Conservation (phyloP, 2,888 invertebrate species). For the Cremastobaeus sp. region DNA sequence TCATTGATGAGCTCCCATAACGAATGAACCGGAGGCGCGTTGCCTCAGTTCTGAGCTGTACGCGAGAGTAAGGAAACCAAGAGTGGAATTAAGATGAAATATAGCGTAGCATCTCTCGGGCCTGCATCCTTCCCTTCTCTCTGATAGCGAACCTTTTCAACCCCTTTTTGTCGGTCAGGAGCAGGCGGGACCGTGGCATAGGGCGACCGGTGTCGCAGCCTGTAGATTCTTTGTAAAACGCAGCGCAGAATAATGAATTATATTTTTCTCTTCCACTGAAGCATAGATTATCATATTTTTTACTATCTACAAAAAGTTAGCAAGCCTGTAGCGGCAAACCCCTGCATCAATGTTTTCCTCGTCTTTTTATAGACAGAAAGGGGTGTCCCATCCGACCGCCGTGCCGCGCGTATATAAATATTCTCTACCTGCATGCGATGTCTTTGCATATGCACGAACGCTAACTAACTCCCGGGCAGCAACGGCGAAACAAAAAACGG, state of each 20-base stretch:
- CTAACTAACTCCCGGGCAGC: constrained; percentile 67
- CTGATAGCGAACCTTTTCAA: constrained; percentile 65
- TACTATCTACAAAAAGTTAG: constrained; percentile 74
- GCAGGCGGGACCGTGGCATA: constrained; percentile 74
- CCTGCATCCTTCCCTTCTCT: constrained; percentile 62
- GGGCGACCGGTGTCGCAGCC: constrained; percentile 70
- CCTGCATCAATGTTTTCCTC: constrained; percentile 58
- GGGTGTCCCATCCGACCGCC: constrained; percentile 52
- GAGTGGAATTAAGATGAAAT: constrained; percentile 61
- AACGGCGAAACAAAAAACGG: constrained; percentile 50
- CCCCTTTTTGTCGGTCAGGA: constrained; percentile 70
- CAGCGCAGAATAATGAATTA: constrained; percentile 75
- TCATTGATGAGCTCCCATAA: constrained; percentile 7
- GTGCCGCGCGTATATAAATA: constrained; percentile 61
- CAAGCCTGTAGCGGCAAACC: constrained; percentile 60
- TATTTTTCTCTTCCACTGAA: constrained; percentile 77
- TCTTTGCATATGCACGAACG: constrained; percentile 71
- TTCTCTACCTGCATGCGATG: constrained; percentile 67
- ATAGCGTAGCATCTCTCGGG: constrained; percentile 48
- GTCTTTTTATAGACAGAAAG: constrained; percentile 59
- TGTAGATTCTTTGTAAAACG: constrained; percentile 67
- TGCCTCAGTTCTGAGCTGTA: no score
- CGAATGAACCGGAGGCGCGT: no score
- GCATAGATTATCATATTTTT: constrained; percentile 79
- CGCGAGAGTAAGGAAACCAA: constrained; percentile 44